These are phyloP conservation scores for Orgyia antiqua DNA, from an alignment of 2,888 invertebrate species.

Conservation along the genomic window DNA sequence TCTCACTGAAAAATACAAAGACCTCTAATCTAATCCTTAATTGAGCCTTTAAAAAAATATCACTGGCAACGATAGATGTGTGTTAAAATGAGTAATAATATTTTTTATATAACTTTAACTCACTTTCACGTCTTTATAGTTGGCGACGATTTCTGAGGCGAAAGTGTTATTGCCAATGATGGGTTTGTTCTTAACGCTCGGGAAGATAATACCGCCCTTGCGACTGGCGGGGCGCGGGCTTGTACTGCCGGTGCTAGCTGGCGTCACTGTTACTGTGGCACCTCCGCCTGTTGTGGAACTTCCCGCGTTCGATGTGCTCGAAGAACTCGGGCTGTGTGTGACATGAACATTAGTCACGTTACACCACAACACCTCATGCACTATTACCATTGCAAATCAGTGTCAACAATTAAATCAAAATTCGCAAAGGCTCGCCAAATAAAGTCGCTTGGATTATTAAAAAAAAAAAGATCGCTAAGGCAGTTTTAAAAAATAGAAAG, in stretches of 20 bases:
- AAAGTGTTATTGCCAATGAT: constrained; percentile 90
- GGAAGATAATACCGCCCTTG: constrained; percentile 92
- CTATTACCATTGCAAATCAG: constrained; percentile 11
- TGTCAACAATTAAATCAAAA: constrained; percentile 7
- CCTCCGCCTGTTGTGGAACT: constrained; percentile 28
- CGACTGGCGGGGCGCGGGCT: constrained; percentile 72
- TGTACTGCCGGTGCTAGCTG: constrained; percentile 52
- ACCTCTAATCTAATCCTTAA: no score
- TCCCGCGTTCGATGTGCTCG: constrained; percentile 39
- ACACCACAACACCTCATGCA: constrained; percentile 25
- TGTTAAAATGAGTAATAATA: constrained; percentile 32
- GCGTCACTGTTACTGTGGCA: constrained; percentile 57
- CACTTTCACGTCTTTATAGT: constrained; percentile 91
- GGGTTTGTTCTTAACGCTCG: constrained; percentile 94
- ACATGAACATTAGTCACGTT: constrained; percentile 58
- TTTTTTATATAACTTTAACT: constrained; percentile 55
- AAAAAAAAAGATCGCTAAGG: constrained; percentile 28
- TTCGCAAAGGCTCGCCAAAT: constrained; percentile 23
- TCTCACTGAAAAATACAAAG: no score
- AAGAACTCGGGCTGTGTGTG: constrained; percentile 63
- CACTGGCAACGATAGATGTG: constrained; percentile 27
- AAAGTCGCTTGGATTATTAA: constrained; percentile 11
- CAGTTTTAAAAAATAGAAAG: constrained; percentile 35
- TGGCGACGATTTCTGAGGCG: constrained; percentile 85
- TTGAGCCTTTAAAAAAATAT: constrained; percentile 18